These are phyloP conservation scores for Chaunax sp. DNA, from an alignment of 2,797 vertebrate genomes.

Conservation along the genomic window DNA sequence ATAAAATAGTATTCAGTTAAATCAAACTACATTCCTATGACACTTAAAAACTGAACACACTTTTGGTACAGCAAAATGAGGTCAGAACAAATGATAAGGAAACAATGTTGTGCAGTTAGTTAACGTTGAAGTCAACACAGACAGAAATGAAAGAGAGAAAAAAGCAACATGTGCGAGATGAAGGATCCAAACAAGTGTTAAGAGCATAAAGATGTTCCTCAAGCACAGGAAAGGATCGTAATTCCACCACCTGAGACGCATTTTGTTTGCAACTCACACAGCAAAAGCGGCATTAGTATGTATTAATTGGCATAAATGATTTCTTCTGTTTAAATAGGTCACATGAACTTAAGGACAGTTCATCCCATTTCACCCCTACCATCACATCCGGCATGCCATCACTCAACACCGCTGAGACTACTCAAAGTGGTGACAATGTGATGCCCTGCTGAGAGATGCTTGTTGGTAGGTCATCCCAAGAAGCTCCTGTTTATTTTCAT, in stretches of 20 bases:
- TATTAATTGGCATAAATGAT: too few relatives aligned
- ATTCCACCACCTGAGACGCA: too few relatives aligned
- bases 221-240: neutral
- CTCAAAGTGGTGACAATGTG: too few relatives aligned
- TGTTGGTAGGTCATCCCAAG: neutral
- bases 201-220: neutral
- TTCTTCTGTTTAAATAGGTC: too few relatives aligned
- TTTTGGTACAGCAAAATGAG: neutral
- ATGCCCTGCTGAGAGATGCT: neutral
- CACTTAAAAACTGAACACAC: conserved; percentile 8
- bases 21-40: neutral
- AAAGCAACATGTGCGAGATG: conserved; percentile 3
- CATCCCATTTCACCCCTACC: too few relatives aligned
- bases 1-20: neutral
- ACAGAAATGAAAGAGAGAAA: conserved; percentile 7
- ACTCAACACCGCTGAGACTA: neutral
- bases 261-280: too few relatives aligned
- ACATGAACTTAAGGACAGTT: too few relatives aligned
- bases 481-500: neutral
- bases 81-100: neutral
- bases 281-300: too few relatives aligned
- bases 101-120: conserved; percentile 41
- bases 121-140: conserved; percentile 14
- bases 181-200: neutral
- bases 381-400: neutral